Evolutionary conservation across 2,113 vertebrate genomes (phyloP).

Genomic region (Gallinago jamesoni): DNA sequence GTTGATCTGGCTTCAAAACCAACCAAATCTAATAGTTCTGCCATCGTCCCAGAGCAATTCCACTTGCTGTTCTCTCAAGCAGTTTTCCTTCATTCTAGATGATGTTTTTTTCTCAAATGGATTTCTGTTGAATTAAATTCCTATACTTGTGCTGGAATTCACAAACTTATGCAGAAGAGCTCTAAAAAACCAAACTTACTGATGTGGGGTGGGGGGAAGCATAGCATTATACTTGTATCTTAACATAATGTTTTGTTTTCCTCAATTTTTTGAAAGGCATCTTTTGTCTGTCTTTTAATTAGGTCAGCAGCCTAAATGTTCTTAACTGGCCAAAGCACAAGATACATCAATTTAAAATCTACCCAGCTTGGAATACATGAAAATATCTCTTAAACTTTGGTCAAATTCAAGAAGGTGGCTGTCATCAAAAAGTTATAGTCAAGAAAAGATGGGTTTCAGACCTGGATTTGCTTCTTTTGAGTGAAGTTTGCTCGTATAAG

Average conservation of each 20-base stretch:
- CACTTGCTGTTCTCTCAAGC: neutral
- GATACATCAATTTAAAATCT: neutral
- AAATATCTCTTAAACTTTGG: neutral
- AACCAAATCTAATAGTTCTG: neutral
- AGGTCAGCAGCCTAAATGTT: neutral
- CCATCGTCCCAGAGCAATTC: fast-evolving
- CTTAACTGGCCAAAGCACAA: neutral
- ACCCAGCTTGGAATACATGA: neutral
- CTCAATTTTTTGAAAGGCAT: neutral
- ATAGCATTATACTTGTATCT: neutral
- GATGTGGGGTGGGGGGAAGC: fast-evolving
- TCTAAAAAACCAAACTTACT: neutral
- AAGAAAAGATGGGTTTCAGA: neutral
- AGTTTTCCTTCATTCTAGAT: neutral
- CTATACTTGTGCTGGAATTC: neutral
- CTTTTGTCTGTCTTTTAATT: neutral
- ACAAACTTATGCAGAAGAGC: neutral
- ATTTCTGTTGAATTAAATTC: neutral
- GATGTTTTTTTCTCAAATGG: neutral
- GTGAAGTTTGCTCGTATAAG: neutral
- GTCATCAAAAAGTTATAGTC: neutral
- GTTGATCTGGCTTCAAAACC: neutral
- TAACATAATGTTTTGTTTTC: neutral
- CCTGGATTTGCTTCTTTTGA: neutral
- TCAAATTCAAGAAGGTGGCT: neutral